Conservation (phyloP, 2,888 invertebrate genomes). For the Oithona nana region DNA sequence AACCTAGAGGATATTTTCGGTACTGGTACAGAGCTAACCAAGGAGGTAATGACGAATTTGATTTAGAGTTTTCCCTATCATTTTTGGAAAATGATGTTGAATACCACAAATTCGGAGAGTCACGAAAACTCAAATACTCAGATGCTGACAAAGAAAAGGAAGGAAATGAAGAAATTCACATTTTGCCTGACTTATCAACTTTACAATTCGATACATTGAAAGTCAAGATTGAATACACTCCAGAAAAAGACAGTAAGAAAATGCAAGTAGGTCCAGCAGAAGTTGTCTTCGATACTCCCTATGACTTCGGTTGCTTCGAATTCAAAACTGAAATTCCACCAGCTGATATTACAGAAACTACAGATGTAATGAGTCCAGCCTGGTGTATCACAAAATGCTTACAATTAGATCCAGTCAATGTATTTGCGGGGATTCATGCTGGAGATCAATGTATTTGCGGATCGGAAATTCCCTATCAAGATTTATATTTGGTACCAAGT, state of each 20-base stretch:
- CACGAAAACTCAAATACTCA: too few species aligned
- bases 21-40: background rate
- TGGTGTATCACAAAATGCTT: background rate
- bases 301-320: background rate
- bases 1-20: background rate
- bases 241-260: too few species aligned
- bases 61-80: too few species aligned
- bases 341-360: background rate
- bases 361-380: background rate
- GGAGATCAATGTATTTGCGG: background rate
- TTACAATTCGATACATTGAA: too few species aligned
- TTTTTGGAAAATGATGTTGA: too few species aligned
- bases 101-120: too few species aligned
- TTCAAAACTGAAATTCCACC: background rate
- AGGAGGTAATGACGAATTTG: too few species aligned
- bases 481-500: background rate
- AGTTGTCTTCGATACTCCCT: background rate
- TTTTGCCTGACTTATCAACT: too few species aligned
- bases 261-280: background rate
- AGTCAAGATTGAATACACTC: too few species aligned
- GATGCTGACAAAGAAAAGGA: too few species aligned
- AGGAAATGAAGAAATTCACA: too few species aligned
- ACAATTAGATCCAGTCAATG: background rate
- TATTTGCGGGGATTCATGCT: background rate
- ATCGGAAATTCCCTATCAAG: background rate